Percentiles rank a stretch among this genome's conserved stretches.
Evolutionary conservation across 2,888 invertebrate genomes (phyloP).

Genomic region (Galeopsomyia nigrocyanea): DNA sequence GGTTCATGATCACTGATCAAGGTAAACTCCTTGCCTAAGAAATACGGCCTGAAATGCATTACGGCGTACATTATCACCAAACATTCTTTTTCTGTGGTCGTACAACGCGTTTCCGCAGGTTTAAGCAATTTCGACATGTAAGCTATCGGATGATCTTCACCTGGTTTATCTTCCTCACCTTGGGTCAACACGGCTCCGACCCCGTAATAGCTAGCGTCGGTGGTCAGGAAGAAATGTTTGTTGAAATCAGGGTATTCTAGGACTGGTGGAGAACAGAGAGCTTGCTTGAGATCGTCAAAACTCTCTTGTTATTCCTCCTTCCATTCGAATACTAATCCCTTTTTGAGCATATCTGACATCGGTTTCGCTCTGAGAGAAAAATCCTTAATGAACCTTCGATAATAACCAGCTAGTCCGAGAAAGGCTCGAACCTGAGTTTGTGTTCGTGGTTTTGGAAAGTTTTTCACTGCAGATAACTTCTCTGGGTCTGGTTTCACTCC

Average conservation of each 20-base stretch:
- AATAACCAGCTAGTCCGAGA: too few relatives aligned
- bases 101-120: slow-evolving; percentile 20
- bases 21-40: slow-evolving; percentile 27
- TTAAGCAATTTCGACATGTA: slow-evolving; percentile 22
- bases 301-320: not conserved
- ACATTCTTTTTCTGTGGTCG: slow-evolving; percentile 26
- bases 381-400: too few relatives aligned
- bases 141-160: slow-evolving; percentile 20
- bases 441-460: slow-evolving; percentile 21
- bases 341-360: slow-evolving; percentile 6
- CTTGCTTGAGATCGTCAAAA: not conserved
- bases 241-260: slow-evolving; percentile 8
- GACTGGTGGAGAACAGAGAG: slow-evolving; percentile 2
- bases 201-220: slow-evolving; percentile 18
- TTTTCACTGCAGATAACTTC: slow-evolving; percentile 13
- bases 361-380: too few relatives aligned
- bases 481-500: slow-evolving; percentile 3
- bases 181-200: slow-evolving; percentile 24
- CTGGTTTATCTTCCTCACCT: slow-evolving; percentile 18
- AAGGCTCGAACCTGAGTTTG: too few relatives aligned
- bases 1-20: slow-evolving; percentile 39
- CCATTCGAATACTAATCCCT: slow-evolving; percentile 8
- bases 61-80: slow-evolving; percentile 24
- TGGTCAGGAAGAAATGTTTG: slow-evolving; percentile 19
- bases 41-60: slow-evolving; percentile 27